These are phyloP conservation scores for Ichneumoninae sp. DNA, from an alignment of 2,888 invertebrate genomes.

Conservation along the genomic window DNA sequence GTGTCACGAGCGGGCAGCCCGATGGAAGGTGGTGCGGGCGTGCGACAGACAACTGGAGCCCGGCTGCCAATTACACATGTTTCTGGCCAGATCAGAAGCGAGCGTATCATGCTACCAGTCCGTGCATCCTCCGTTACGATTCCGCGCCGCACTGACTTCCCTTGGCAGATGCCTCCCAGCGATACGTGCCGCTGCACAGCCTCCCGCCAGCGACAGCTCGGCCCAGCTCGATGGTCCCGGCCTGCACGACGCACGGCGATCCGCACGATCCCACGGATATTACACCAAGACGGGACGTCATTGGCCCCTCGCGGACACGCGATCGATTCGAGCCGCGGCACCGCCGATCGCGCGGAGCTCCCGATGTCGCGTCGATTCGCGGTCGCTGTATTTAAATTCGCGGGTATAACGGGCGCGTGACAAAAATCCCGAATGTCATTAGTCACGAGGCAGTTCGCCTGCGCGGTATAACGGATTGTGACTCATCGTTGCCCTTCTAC, in stretches of 20 bases:
- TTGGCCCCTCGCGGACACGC: neutral
- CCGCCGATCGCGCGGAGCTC: neutral
- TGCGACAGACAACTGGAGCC: conserved; percentile 60
- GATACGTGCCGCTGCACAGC: conserved; percentile 9
- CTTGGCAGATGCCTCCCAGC: conserved; percentile 3
- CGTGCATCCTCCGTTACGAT: conserved; percentile 15
- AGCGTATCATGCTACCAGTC: conserved; percentile 43
- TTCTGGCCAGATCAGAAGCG: conserved; percentile 48
- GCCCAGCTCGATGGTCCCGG: conserved; percentile 4
- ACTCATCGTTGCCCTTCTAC: neutral
- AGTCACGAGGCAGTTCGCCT: neutral
- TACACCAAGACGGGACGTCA: neutral
- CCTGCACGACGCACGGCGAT: neutral
- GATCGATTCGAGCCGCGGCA: neutral
- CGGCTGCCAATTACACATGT: conserved; percentile 69
- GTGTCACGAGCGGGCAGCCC: conserved; percentile 65
- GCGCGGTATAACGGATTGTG: neutral
- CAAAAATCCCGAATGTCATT: neutral
- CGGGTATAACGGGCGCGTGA: neutral
- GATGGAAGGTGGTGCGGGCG: conserved; percentile 63
- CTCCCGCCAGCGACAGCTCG: conserved; percentile 21
- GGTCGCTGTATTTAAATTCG: neutral
- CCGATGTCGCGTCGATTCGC: no score
- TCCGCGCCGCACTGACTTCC: neutral
- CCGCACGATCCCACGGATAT: neutral